phyloP scores from a whole-genome alignment of 2,888 invertebrate genomes.

The Melipona bicolor region DNA sequence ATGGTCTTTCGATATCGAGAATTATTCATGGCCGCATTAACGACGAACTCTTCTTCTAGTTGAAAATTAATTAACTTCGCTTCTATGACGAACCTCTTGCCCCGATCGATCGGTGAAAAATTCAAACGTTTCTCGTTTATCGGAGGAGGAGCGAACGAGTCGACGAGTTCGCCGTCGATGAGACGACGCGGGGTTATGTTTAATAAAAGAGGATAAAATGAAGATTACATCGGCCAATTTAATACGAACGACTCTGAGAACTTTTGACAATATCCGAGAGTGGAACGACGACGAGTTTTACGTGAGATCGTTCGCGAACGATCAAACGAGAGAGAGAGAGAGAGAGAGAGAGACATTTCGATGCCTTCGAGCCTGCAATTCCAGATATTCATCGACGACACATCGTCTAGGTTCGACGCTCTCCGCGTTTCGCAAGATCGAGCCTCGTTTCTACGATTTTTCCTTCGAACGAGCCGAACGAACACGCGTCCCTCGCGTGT shows the following conservation, averaged over 20 bases:
- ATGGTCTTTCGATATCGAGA: background rate
- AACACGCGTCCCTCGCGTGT: background rate
- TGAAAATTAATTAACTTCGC: conserved; percentile 1
- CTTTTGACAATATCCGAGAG: too few species aligned
- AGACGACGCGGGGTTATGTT: too few species aligned
- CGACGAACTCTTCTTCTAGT: background rate
- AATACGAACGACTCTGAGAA: too few species aligned
- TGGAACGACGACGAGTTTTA: too few species aligned
- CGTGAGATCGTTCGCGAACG: background rate
- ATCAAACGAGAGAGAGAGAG: background rate
- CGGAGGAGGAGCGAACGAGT: too few species aligned
- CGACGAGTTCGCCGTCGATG: too few species aligned
- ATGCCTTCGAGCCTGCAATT: conserved; percentile 13
- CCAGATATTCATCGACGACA: conserved; percentile 51
- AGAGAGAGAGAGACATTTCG: background rate
- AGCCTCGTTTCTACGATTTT: conserved; percentile 16
- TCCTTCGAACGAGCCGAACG: background rate
- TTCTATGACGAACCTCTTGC: background rate
- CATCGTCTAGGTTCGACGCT: conserved; percentile 48
- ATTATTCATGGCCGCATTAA: conserved; percentile 3
- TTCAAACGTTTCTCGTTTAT: too few species aligned
- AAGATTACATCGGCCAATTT: too few species aligned
- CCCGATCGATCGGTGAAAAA: background rate
- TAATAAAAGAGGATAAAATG: too few species aligned
- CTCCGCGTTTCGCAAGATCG: conserved; percentile 42